A percentile compares a stretch with the other conserved stretches of the same genome.
Conservation (phyloP, 2,113 vertebrate species). For the Balaenoptera acutorostrata region DNA sequence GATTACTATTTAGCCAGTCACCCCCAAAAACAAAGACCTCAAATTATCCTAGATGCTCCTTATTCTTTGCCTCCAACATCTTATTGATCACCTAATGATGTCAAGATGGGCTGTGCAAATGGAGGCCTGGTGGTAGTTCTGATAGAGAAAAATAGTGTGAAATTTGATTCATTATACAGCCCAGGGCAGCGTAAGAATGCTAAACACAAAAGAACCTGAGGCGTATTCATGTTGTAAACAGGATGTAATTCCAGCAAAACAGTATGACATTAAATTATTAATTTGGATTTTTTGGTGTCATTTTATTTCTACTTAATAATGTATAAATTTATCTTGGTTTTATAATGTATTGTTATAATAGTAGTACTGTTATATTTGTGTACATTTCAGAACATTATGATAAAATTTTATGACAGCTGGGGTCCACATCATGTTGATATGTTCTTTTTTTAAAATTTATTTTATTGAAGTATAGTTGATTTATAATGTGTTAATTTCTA, state of each 20-base stretch:
- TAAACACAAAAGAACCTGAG: background rate
- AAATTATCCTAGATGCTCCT: background rate
- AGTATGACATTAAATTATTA: background rate
- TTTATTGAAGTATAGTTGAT: background rate
- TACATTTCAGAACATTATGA: background rate
- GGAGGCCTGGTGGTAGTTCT: background rate
- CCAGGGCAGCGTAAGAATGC: background rate
- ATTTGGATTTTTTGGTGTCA: background rate
- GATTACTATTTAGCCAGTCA: background rate
- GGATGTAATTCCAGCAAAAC: background rate
- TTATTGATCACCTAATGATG: background rate
- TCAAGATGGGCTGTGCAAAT: background rate
- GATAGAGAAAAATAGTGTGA: background rate
- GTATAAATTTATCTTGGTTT: background rate
- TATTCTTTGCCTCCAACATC: background rate
- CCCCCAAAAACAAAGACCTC: background rate
- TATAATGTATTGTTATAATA: background rate
- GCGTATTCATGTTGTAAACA: background rate
- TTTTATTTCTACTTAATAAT: constrained; percentile 17
- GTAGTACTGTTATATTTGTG: background rate
- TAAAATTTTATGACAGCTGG: background rate
- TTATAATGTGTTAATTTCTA: background rate
- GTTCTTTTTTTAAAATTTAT: background rate
- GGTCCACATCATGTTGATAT: background rate
- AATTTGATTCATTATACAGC: background rate